Evolutionary conservation across 2,113 vertebrate species (phyloP).

Genomic region (Scopus umbretta): DNA sequence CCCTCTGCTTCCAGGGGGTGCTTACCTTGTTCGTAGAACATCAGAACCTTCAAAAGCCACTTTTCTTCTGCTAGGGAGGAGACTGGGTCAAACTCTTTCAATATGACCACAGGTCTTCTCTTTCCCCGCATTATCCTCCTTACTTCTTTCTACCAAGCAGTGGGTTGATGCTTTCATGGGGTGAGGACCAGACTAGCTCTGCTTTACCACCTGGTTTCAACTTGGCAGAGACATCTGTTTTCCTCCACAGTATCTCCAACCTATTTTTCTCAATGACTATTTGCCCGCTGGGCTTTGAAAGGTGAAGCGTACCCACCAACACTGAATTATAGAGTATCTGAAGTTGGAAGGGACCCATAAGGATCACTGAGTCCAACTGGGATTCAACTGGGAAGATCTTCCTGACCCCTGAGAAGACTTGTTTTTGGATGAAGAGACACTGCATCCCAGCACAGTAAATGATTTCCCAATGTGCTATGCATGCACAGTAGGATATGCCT

Average conservation of each 20-base stretch:
- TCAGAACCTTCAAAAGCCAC: neutral
- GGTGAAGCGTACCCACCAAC: neutral
- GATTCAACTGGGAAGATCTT: neutral
- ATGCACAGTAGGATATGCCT: neutral
- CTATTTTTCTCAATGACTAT: neutral
- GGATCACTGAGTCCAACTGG: neutral
- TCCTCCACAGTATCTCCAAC: neutral
- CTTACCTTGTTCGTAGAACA: neutral
- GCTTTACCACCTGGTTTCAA: neutral
- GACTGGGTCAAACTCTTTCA: neutral
- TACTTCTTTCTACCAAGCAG: neutral
- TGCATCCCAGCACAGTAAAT: neutral
- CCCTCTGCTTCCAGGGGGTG: neutral
- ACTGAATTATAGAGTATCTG: neutral
- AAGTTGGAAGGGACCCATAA: neutral
- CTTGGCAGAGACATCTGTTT: neutral
- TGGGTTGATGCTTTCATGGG: neutral
- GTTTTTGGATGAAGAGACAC: neutral
- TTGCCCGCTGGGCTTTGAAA: neutral
- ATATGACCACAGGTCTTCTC: neutral
- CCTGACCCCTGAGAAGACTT: neutral
- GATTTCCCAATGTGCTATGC: neutral
- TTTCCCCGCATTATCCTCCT: neutral
- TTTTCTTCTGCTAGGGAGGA: neutral
- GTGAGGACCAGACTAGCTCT: neutral